phyloP scores from a whole-genome alignment of 2,113 vertebrate genomes.

The zebrafish (Danio rerio) region GRCz12tu NC_133178.1:29745001-29745500 shows the following conservation, averaged over 20 bases:
- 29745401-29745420: not conserved
- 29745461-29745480: not conserved
- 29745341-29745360: not conserved
- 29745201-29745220: not conserved
- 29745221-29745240: not conserved
- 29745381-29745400: no score
- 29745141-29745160: no score
- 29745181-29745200: not conserved
- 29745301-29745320: not conserved
- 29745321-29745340: slow-evolving; percentile 9
- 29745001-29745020: not conserved
- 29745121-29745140: not conserved
- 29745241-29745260: slow-evolving; percentile 1
- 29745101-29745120: not conserved
- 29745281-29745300: not conserved
- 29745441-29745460: not conserved
- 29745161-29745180: not conserved
- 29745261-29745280: slow-evolving; percentile 14
- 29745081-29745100: not conserved
- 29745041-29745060: not conserved
- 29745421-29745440: not conserved
- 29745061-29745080: not conserved
- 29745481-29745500: not conserved
- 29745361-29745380: not conserved
- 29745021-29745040: not conserved